phyloP scores from a whole-genome alignment of 2,113 vertebrate genomes.

The Cololabis saira region DNA sequence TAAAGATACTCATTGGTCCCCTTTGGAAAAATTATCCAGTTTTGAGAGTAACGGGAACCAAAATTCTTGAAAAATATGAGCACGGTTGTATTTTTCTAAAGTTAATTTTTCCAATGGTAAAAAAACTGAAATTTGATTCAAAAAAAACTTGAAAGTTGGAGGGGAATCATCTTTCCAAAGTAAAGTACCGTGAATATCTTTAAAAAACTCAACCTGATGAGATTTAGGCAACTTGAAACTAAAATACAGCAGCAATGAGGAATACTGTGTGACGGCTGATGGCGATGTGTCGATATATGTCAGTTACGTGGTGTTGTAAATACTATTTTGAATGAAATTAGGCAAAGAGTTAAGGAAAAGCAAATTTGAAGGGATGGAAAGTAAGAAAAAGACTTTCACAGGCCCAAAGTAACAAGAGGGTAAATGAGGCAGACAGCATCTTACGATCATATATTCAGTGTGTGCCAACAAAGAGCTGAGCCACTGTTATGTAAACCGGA shows the following conservation, averaged over 20 bases:
- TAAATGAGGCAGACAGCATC: slow-evolving; percentile 31
- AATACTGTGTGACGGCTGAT: neutral
- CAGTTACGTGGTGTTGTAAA: slow-evolving; percentile 25
- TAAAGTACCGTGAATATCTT: too few relatives aligned
- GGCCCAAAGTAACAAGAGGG: neutral
- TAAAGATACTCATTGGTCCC: too few relatives aligned
- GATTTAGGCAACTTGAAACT: slow-evolving; percentile 9
- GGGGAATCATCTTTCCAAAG: too few relatives aligned
- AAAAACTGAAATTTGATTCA: too few relatives aligned
- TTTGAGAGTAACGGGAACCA: too few relatives aligned
- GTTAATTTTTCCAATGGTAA: too few relatives aligned
- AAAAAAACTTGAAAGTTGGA: too few relatives aligned
- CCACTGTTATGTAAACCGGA: slow-evolving; percentile 64
- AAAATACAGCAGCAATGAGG: neutral
- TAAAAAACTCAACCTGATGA: neutral
- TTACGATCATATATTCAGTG: slow-evolving; percentile 46
- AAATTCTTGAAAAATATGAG: too few relatives aligned
- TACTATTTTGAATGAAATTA: slow-evolving; percentile 19
- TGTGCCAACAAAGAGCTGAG: slow-evolving; percentile 52
- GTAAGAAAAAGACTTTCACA: slow-evolving; percentile 8
- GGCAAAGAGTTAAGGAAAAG: slow-evolving; percentile 11
- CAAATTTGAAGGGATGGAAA: slow-evolving; percentile 30
- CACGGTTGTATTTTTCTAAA: too few relatives aligned
- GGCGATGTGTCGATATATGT: slow-evolving; percentile 9
- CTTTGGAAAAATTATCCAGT: too few relatives aligned